Base-by-base conservation (phyloP, 2,113 vertebrate genomes). In the Clinocottus analis region DNA sequence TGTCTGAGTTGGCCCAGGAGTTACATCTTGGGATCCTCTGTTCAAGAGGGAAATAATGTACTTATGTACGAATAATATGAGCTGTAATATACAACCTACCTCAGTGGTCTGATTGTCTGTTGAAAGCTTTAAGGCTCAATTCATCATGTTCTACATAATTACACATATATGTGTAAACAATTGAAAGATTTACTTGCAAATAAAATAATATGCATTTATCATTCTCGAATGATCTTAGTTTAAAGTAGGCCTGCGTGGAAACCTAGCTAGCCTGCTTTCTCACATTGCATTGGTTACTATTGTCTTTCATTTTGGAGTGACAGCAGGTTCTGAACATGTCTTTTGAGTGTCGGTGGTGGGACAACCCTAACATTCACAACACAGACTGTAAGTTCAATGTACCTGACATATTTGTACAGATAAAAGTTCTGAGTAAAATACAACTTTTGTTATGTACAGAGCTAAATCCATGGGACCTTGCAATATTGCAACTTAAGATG, bases 1-100 rank as follows among this genome's bases (percentile, higher is more conserved):
- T 84, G 82, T 82, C 88, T 72, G 41, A 65, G 49, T 69, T 56
- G n/a, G 70, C 87, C 35, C 2, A 35, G 45, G 61, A 74, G 33
- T 64, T 77, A 14, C 49, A n/a, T 60, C 49, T 51, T 25, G 69
- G 37, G 47, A 63, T 16, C 8, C 31, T 59, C 6, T 71, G 23
- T 29, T 69, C 8, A 16, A 51, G 25, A 59, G 19, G 33, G 35
- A 75, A 71, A 39, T 7, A 33, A 4, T 33, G 33, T 33, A 31
- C 2, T 31, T 3, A 31, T 31, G 5, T n/a, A 31, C 5, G 31
- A 3, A 31, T 31, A 33, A 33, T 33, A 5, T 5, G 33, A 33
- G 19, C 25, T 53, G 7, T 60, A 49, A 31, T 60, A 47, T 35
- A 5, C 29, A n/a, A 4, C 7, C 10, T 51, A 62, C 60, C 61